Conservation (phyloP, 1,140 invertebrate species). For the Odontomachus brunneus region DNA sequence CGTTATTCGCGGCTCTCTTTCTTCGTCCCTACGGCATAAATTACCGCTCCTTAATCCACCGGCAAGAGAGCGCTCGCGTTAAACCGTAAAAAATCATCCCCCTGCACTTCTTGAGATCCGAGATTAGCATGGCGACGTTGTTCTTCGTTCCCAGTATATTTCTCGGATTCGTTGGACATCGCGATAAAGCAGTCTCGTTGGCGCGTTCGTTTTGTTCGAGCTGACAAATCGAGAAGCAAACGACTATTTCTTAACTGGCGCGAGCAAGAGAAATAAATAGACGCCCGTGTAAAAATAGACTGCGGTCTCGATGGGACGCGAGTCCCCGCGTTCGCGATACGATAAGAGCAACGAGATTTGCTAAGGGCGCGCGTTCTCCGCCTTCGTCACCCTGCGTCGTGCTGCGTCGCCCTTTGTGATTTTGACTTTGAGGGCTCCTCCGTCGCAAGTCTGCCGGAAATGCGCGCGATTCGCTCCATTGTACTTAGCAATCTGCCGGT, state of each 20-base stretch:
- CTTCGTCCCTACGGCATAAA: slow-evolving; percentile 64
- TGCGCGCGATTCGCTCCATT: slow-evolving; percentile 14
- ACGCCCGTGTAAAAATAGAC: slow-evolving; percentile 11
- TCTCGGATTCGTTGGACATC: slow-evolving; percentile 40
- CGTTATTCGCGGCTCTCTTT: slow-evolving; percentile 61
- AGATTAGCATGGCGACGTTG: slow-evolving; percentile 72
- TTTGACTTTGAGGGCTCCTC: neutral
- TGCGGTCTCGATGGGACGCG: neutral
- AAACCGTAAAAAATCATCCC: slow-evolving; percentile 63
- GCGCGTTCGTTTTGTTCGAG: slow-evolving; percentile 13
- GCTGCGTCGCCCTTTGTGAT: slow-evolving; percentile 11
- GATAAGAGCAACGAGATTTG: neutral
- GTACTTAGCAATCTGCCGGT: slow-evolving; percentile 53
- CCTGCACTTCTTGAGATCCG: slow-evolving; percentile 43
- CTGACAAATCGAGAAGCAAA: slow-evolving; percentile 42
- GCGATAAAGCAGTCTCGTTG: slow-evolving; percentile 8
- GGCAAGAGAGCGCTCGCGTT: slow-evolving; percentile 65
- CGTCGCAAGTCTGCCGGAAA: slow-evolving; percentile 27
- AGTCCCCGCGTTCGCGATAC: neutral
- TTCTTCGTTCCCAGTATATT: slow-evolving; percentile 41
- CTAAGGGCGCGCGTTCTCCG: neutral
- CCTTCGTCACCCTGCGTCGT: too few species aligned
- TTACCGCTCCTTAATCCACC: slow-evolving; percentile 65
- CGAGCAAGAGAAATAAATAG: neutral
- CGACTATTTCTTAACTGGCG: slow-evolving; percentile 9